A percentile compares a stretch with the other conserved stretches of the same genome.
Evolutionary conservation across 1,140 invertebrate genomes (phyloP).

Genomic region (Drosophila auraria): DNA sequence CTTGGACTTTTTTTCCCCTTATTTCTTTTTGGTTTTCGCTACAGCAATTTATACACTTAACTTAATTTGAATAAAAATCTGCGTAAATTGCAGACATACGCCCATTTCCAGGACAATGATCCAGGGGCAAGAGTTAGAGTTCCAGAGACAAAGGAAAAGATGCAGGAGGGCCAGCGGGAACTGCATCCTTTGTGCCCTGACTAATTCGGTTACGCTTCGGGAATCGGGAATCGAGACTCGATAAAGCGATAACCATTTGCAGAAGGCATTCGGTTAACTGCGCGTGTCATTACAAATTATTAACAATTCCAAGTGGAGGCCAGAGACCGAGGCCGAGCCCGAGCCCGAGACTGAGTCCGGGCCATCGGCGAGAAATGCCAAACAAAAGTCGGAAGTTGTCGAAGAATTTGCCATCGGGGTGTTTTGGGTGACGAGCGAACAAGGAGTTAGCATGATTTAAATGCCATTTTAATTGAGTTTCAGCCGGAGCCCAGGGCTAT

Average conservation of each 20-base stretch:
- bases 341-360: background rate
- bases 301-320: constrained; percentile 69
- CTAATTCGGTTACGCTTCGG: constrained; percentile 52
- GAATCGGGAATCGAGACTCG: background rate
- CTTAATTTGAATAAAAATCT: constrained; percentile 79
- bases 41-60: constrained; percentile 58
- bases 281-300: constrained; percentile 73
- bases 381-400: constrained; percentile 40
- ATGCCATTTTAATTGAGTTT: constrained; percentile 82
- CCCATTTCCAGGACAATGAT: constrained; percentile 42
- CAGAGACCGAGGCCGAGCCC: background rate
- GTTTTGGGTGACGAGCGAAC: constrained; percentile 45
- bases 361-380: constrained; percentile 6
- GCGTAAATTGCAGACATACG: constrained; percentile 75
- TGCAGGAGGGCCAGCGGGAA: constrained; percentile 28
- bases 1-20: background rate
- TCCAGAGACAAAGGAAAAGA: constrained; percentile 40
- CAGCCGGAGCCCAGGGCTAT: constrained; percentile 10
- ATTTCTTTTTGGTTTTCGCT: constrained; percentile 26
- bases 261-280: constrained; percentile 24
- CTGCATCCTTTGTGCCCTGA: constrained; percentile 48
- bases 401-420: constrained; percentile 64
- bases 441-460: constrained; percentile 79
- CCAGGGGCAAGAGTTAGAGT: constrained; percentile 7
- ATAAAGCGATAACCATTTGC: constrained; percentile 23